Percentiles rank a stretch among this genome's conserved stretches.
These are phyloP conservation scores for Pelecanus crispus DNA, from an alignment of 2,113 vertebrate genomes.

Conservation along the genomic window DNA sequence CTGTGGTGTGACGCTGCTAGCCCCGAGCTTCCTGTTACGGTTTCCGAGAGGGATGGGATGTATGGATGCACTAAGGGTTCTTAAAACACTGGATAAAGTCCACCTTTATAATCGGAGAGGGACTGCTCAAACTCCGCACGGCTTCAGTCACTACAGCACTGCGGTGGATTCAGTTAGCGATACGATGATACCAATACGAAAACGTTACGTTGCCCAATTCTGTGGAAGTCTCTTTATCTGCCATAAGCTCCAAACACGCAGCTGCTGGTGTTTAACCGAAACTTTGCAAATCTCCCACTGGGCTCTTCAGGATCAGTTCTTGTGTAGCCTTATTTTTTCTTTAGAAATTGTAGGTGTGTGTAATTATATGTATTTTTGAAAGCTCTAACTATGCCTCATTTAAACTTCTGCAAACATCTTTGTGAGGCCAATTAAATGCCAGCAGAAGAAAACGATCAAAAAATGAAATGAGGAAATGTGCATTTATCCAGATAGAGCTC, in stretches of 20 bases:
- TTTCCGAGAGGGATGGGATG: background rate
- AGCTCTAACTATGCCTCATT: slow-evolving; percentile 64
- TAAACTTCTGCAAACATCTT: slow-evolving; percentile 69
- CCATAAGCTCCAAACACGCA: background rate
- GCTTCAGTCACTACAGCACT: background rate
- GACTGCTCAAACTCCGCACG: background rate
- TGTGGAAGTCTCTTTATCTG: background rate
- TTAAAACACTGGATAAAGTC: background rate
- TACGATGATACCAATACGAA: background rate
- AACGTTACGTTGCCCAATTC: background rate
- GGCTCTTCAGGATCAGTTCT: slow-evolving; percentile 39
- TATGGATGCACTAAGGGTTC: background rate
- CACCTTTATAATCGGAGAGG: fast-evolving
- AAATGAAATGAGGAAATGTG: slow-evolving; percentile 62
- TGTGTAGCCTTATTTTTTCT: slow-evolving; percentile 56
- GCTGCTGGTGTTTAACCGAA: background rate
- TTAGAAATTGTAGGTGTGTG: slow-evolving; percentile 58
- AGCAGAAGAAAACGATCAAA: slow-evolving; percentile 64
- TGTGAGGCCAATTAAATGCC: slow-evolving; percentile 69
- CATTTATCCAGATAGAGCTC: slow-evolving; percentile 56
- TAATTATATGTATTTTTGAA: slow-evolving; percentile 71
- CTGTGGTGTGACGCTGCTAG: background rate
- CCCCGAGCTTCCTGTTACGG: background rate
- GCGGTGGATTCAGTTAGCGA: background rate
- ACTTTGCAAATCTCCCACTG: slow-evolving; percentile 4